Conservation (phyloP, 2,888 invertebrate species). For the Polymixis lichenea region DNA sequence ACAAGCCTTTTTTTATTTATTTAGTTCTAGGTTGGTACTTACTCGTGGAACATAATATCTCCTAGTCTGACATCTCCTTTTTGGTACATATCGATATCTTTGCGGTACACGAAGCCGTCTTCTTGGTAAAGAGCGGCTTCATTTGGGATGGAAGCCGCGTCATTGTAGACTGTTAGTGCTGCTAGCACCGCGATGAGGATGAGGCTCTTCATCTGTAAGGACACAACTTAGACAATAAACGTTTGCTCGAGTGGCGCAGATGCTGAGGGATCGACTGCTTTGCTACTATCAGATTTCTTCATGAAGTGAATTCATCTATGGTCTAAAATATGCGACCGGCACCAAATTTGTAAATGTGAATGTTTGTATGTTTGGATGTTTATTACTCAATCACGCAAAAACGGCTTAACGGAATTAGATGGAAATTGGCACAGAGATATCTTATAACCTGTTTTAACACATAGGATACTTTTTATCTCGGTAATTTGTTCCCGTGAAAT, state of each 20-base stretch:
- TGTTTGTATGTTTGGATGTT: too few relatives aligned
- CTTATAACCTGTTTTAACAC: too few relatives aligned
- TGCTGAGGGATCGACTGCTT: not conserved
- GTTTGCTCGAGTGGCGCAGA: not conserved
- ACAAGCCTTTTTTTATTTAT: not conserved
- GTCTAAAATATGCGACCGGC: not conserved
- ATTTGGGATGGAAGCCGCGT: conserved; percentile 5
- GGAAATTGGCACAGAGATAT: too few relatives aligned
- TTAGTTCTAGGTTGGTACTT: not conserved
- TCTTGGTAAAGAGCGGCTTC: not conserved
- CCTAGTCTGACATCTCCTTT: conserved; percentile 2
- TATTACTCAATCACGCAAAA: too few relatives aligned
- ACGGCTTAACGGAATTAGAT: too few relatives aligned
- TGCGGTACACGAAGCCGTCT: not conserved
- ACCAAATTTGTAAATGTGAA: not conserved
- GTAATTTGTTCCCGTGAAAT: too few relatives aligned
- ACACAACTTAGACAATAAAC: not conserved
- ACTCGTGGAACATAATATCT: not conserved
- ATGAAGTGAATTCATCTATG: too few relatives aligned
- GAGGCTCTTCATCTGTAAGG: conserved; percentile 33
- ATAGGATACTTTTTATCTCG: too few relatives aligned
- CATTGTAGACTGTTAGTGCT: conserved; percentile 10
- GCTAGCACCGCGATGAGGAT: conserved; percentile 21
- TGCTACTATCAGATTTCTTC: not conserved
- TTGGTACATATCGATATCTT: not conserved